Conservation (phyloP, 2,888 invertebrate species). For the Tetrapedia diversipes region DNA sequence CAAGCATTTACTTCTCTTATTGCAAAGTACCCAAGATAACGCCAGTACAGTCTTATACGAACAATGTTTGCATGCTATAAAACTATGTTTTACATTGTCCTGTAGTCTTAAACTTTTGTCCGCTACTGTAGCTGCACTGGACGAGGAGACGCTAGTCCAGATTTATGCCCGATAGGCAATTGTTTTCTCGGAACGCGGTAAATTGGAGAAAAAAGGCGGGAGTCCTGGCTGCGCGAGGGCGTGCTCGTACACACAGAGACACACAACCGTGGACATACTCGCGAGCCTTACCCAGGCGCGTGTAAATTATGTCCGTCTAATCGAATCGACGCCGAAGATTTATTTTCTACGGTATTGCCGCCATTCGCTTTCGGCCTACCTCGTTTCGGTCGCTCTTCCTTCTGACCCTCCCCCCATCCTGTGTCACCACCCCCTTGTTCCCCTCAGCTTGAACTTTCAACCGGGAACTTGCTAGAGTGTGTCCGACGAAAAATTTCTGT, state of each 20-base stretch:
- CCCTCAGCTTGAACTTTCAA: conserved; percentile 47
- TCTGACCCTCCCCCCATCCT: too few relatives aligned
- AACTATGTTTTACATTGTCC: too few relatives aligned
- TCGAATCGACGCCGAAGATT: conserved; percentile 79
- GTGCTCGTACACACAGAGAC: not conserved
- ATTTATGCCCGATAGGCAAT: conserved; percentile 76
- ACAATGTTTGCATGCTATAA: too few relatives aligned
- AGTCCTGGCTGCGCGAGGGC: not conserved
- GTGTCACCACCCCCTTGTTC: conserved; percentile 42
- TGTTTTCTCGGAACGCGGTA: conserved; percentile 73
- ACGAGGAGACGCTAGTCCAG: conserved; percentile 37
- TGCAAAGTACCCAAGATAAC: too few relatives aligned
- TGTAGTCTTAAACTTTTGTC: too few relatives aligned
- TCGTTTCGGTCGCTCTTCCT: conserved; percentile 28
- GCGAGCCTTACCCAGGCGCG: conserved; percentile 51
- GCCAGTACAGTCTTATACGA: too few relatives aligned
- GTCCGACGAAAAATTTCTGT: conserved; percentile 74
- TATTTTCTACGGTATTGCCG: conserved; percentile 79
- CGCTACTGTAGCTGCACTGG: too few relatives aligned
- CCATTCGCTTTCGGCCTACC: conserved; percentile 67
- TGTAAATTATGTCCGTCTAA: conserved; percentile 79
- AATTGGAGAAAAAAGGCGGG: conserved; percentile 55
- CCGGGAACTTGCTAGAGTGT: conserved; percentile 53
- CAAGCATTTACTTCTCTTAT: too few relatives aligned
- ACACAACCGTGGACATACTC: conserved; percentile 17